Conservation (phyloP, 2,113 vertebrate genomes). For the Ctenodactylus gundi region DNA sequence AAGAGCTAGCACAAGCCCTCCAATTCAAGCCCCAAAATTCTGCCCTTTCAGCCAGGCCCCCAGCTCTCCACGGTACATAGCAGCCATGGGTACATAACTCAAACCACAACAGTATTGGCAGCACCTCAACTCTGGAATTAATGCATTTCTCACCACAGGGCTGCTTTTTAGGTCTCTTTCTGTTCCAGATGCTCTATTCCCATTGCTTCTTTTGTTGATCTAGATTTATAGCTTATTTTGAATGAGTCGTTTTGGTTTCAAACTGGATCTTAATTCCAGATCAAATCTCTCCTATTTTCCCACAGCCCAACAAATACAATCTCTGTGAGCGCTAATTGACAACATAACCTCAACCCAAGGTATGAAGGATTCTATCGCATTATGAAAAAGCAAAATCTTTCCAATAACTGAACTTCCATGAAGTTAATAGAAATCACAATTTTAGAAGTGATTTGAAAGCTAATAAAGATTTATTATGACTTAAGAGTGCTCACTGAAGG, state of each 20-base stretch:
- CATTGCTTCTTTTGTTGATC: not conserved
- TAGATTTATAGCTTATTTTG: not conserved
- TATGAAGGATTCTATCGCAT: not conserved
- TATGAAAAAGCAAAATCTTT: not conserved
- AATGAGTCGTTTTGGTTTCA: not conserved
- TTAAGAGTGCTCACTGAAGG: not conserved
- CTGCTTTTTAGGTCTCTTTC: not conserved
- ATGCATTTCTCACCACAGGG: no score
- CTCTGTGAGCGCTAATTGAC: not conserved
- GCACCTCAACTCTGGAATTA: not conserved
- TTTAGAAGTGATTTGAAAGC: not conserved
- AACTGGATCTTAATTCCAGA: not conserved
- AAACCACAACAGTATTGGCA: no score
- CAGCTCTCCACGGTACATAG: no score
- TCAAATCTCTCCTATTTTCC: not conserved
- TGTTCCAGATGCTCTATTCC: not conserved
- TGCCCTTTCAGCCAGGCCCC: no score
- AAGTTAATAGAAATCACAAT: not conserved
- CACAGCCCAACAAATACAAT: not conserved
- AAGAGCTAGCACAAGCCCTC: no score
- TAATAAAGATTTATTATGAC: constrained; percentile 8
- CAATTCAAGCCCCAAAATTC: no score
- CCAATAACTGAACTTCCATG: not conserved
- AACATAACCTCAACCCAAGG: not conserved
- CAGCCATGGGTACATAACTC: no score